Evolutionary conservation across 2,888 invertebrate species (phyloP), one percentile per base, ranked within the genome.

Genomic region (Drosophila phalerata): DNA sequence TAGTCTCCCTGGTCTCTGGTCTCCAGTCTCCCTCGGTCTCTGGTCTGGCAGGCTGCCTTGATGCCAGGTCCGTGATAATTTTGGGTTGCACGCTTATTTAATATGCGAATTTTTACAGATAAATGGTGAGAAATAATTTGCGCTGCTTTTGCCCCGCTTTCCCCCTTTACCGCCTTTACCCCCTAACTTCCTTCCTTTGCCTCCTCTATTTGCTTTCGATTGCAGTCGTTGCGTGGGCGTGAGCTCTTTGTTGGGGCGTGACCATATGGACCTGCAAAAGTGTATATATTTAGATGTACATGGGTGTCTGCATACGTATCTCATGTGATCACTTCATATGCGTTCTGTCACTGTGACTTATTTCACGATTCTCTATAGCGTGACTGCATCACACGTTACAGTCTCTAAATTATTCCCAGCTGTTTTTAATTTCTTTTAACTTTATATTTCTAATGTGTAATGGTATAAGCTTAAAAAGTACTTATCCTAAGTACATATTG

Each of bases 31-130:
- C 13, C 43, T 47, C 30, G 42, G n/a, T 34, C 42, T 15, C 40
- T 52, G 42, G 61, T 51, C 43, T 64, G 55, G 37, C 6, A 43
- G 37, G 69, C 60, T 73, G 69, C 64, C 65, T 71, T 67, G 91
- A 91, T 91, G 91, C 90, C 91, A 90, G 88, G 82, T 90, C 90
- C 91, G 91, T 89, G 91, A 91, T 91, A 91, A 91, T 91, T 91
- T 88, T 77, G 90, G 90, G 90, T 89, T 91, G 90, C 85, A 90
- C 88, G 85, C 90, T 90, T 89, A 90, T 90, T 91, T 90, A 91
- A 91, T 91, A 91, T 91, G 90, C 90, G 90, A 88, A 88, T 88
- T 90, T 88, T 90, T 89, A 88, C 89, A 88, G 90, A 90, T 90
- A 89, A 90, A 90, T 90, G 90, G 90, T 90, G 90, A 90, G 89